These are phyloP conservation scores for Apoderus coryli DNA, from an alignment of 2,888 invertebrate species.

Conservation along the genomic window DNA sequence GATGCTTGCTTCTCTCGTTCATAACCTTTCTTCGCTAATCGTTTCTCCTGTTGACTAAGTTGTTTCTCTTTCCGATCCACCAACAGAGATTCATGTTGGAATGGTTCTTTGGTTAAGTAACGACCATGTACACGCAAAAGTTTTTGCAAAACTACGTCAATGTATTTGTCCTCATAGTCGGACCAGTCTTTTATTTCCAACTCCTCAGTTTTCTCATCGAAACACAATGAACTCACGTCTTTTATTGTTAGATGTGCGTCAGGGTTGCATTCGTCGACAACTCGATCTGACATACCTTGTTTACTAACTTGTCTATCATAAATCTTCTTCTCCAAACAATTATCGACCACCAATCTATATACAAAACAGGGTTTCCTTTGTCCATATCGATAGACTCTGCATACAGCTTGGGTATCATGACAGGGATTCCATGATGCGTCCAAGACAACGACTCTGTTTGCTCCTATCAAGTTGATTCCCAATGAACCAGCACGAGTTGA, in stretches of 20 bases:
- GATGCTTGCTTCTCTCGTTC: conserved; percentile 83
- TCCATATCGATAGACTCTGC: conserved; percentile 89
- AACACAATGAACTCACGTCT: conserved; percentile 78
- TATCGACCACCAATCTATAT: conserved; percentile 92
- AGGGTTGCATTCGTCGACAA: conserved; percentile 96
- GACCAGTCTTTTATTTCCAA: conserved; percentile 62
- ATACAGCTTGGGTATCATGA: conserved; percentile 95
- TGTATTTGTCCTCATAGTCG: conserved; percentile 54
- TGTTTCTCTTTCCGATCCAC: conserved; percentile 92
- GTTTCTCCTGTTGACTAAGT: conserved; percentile 83
- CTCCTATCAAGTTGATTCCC: conserved; percentile 94
- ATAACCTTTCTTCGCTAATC: conserved; percentile 83
- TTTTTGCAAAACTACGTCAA: conserved; percentile 71
- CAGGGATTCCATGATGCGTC: conserved; percentile 99
- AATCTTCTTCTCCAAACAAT: conserved; percentile 93
- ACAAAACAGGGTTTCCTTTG: conserved; percentile 91
- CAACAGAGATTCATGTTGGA: conserved; percentile 88
- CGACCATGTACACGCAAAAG: conserved; percentile 47
- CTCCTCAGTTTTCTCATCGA: conserved; percentile 82
- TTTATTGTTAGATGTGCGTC: conserved; percentile 85
- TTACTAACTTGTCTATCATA: conserved; percentile 97
- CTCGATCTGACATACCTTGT: conserved; percentile 95
- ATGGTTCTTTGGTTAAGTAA: conserved; percentile 68
- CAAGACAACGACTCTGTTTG: conserved; percentile 92
- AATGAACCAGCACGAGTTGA: conserved; percentile 93